phyloP scores from a whole-genome alignment of 2,797 vertebrate genomes.

The Bovichtus variegatus region DNA sequence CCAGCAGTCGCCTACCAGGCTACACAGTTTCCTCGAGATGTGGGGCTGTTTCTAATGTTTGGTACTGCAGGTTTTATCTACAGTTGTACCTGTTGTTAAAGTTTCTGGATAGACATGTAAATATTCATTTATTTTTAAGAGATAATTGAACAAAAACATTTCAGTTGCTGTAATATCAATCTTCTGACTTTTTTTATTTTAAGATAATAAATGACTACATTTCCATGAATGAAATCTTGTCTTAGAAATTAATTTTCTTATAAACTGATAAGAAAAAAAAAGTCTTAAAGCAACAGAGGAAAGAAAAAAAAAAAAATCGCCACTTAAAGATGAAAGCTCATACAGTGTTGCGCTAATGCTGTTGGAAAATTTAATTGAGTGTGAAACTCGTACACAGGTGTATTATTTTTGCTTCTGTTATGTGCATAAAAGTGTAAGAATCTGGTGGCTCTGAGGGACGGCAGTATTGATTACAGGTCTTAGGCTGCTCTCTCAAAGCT shows the following conservation, averaged over 20 bases:
- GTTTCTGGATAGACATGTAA: neutral
- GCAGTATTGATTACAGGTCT: slow-evolving; percentile 69
- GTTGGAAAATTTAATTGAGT: slow-evolving; percentile 26
- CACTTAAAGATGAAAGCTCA: neutral
- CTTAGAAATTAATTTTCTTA: neutral
- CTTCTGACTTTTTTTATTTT: neutral
- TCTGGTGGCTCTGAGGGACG: slow-evolving; percentile 48
- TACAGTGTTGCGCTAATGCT: neutral
- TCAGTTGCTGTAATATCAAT: neutral
- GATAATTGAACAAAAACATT: neutral
- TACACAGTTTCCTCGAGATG: neutral
- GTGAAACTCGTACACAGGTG: slow-evolving; percentile 10
- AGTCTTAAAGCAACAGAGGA: neutral
- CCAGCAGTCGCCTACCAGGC: neutral
- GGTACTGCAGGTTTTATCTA: neutral
- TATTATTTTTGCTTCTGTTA: slow-evolving; percentile 34
- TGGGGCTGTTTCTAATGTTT: slow-evolving; percentile 23
- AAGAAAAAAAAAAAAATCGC: neutral
- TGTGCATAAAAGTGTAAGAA: slow-evolving; percentile 38
- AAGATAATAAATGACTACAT: neutral
- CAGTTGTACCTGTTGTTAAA: neutral
- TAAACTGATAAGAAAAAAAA: neutral
- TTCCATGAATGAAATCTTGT: neutral
- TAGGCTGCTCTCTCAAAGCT: slow-evolving; percentile 55
- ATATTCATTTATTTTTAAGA: neutral